A percentile compares a stretch with the other conserved stretches of the same genome.
Evolutionary conservation across 1,140 invertebrate species (phyloP).

Genomic region (Heliconius congener): DNA sequence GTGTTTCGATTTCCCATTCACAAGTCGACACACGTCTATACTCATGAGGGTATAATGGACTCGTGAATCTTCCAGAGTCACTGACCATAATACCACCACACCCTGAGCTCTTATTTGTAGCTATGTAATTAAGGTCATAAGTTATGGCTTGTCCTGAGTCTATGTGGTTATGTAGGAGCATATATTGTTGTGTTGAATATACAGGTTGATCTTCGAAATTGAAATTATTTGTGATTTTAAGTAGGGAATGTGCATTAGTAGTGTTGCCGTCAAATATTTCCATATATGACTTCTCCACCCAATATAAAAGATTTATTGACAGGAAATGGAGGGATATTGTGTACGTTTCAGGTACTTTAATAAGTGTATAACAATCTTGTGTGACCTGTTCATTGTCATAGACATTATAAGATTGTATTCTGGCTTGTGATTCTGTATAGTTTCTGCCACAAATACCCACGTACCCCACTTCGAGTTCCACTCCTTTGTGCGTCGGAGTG

Average conservation of each 20-base stretch:
- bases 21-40: conserved; percentile 84
- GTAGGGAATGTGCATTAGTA: conserved; percentile 63
- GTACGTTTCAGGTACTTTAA: conserved; percentile 81
- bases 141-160: conserved; percentile 45
- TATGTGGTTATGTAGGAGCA: conserved; percentile 81
- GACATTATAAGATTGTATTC: conserved; percentile 72
- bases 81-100: conserved; percentile 91
- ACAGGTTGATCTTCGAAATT: conserved; percentile 53
- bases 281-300: conserved; percentile 46
- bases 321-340: conserved; percentile 83
- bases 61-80: conserved; percentile 87
- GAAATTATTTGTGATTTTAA: conserved; percentile 63
- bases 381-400: conserved; percentile 58
- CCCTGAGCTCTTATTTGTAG: conserved; percentile 85
- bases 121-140: conserved; percentile 85
- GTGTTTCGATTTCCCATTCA: conserved; percentile 87
- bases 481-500: conserved; percentile 46
- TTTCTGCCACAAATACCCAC: conserved; percentile 84
- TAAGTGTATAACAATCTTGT: conserved; percentile 82
- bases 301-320: conserved; percentile 43
- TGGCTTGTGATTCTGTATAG: conserved; percentile 85
- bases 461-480: conserved; percentile 58
- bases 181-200: conserved; percentile 84
- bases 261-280: conserved; percentile 82
- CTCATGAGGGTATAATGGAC: conserved; percentile 88